Evolutionary conservation across 1,140 invertebrate genomes (phyloP), one percentile per base, ranked within the genome.

Genomic region (Achroia grisella): DNA sequence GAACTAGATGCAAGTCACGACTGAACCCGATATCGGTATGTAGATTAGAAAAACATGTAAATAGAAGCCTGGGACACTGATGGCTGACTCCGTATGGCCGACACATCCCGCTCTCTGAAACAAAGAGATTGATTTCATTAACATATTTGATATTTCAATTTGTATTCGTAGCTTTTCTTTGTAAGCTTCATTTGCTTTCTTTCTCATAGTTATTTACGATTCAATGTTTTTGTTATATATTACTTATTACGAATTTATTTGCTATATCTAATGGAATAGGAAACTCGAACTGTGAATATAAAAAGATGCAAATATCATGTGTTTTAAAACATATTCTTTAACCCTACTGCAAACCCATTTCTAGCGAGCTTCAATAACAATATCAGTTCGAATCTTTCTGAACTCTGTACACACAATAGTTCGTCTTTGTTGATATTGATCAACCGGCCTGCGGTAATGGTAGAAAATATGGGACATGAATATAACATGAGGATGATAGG

Each of bases 51-150:
- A 69, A 79, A 69, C 68, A 77, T 71, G 66, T 71, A 69, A 71
- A 75, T 72, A 65, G 36, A 48, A 28, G 29, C 14, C 55, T 56
- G 49, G 51, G 54, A 56, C 48, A 47, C 44, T 39, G 39, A 52
- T 33, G 35, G 44, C 32, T 33, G 36, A 10, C 23, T 37, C 45
- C 42, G 52, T 59, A 63, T 56, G 52, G 42, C 45, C 31, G 52
- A 51, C 50, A 54, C 51, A 57, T 44, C 27, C 9, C 10, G 35
- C 13, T n/a, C 40, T 50, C 67, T 73, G 71, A 53, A 72, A 76
- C 53, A 67, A 67, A 69, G 52, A 70, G 60, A 71, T 76, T 75
- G 66, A 73, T 73, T 79, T 62, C 57, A 79, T 79, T 75, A 71
- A 56, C 58, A 70, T 70, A 61, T 70, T 63, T 68, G 44, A 61